Evolutionary conservation across 2,113 vertebrate genomes (phyloP), one percentile per base, ranked within the genome.

Genomic region (Chloebia gouldiae): DNA sequence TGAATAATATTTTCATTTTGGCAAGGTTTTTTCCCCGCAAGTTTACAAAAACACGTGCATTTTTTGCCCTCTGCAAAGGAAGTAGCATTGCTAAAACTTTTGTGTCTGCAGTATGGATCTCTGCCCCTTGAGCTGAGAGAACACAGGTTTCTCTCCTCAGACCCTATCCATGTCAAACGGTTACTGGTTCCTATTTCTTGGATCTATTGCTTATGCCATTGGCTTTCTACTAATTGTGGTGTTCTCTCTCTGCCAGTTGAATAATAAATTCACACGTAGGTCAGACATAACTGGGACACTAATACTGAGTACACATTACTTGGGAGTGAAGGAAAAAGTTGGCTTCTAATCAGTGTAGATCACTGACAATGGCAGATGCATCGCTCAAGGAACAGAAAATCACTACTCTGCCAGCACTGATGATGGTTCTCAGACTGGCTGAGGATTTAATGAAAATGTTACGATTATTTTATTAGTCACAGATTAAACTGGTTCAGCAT

Each of bases 381-480:
- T 77, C 1, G 0, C 66, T 80, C 75, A 78, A 35, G 71, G 91
- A 91, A 57, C 49, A 77, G 40, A 87, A 82, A 50, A 82, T 76
- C 73, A 30, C 59, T 93, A 20, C 35, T 80, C 65, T 91, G 73
- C 83, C 87, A 91, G 89, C 70, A 54, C 40, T 6, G 3, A 75
- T 57, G 61, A 71, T n/a, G 71, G 42, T 47, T 35, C 54, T 6
- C 22, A 83, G 54, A 30, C 45, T 70, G 56, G 42, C 35, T 84
- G 83, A 75, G 68, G 39, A 81, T 78, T 95, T 93, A 94, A 93
- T 92, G 71, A 86, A 94, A 88, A 80, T 30, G 50, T 88, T 94
- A 81, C 6, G 0, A 63, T 83, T 90, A 83, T 88, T 92, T 85
- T 85, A 91, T 95, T 93, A 95, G 70, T 86, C 84, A 71, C 76